A percentile compares a stretch with the other conserved stretches of the same genome.
phyloP scores from a whole-genome alignment of 2,888 invertebrate species.

The Physocephala rufipes region DNA sequence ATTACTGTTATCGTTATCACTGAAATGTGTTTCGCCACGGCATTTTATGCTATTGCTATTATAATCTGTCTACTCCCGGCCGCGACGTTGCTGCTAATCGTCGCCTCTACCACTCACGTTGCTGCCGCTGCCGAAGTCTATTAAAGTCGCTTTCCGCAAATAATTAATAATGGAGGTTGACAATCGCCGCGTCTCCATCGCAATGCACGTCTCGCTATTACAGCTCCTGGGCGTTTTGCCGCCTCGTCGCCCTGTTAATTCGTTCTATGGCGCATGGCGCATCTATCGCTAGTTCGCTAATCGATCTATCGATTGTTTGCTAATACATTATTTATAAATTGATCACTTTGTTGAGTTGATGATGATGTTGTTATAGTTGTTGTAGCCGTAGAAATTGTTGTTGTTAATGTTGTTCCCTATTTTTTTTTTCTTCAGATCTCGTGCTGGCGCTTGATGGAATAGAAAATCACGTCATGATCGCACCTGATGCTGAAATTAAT shows the following conservation, averaged over 20 bases:
- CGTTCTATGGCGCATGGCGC: too few species aligned
- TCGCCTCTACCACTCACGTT: neutral
- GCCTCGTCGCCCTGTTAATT: neutral
- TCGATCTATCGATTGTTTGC: slow-evolving; percentile 41
- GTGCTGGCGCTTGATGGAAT: neutral
- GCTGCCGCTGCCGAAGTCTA: slow-evolving; percentile 12
- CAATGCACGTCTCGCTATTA: too few species aligned
- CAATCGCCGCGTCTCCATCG: slow-evolving; percentile 6
- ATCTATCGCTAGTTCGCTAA: slow-evolving; percentile 41
- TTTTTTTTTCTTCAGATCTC: slow-evolving; percentile 17
- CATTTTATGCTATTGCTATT: neutral
- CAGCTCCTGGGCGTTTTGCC: too few species aligned
- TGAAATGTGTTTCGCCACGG: slow-evolving; percentile 23
- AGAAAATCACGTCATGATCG: slow-evolving; percentile 4
- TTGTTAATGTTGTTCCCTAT: slow-evolving; percentile 36
- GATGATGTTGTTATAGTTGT: slow-evolving; percentile 8
- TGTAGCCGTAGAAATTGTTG: slow-evolving; percentile 41
- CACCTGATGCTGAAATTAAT: slow-evolving; percentile 48
- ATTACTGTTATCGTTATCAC: slow-evolving; percentile 17
- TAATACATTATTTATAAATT: slow-evolving; percentile 59
- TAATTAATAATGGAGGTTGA: slow-evolving; percentile 55
- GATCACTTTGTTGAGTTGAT: slow-evolving; percentile 53
- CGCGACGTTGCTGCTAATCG: neutral
- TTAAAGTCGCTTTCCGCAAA: slow-evolving; percentile 39
- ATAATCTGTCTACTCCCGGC: too few species aligned